Evolutionary conservation across 2,797 vertebrate species (phyloP).

Genomic region (Silurus lanzhouensis): DNA sequence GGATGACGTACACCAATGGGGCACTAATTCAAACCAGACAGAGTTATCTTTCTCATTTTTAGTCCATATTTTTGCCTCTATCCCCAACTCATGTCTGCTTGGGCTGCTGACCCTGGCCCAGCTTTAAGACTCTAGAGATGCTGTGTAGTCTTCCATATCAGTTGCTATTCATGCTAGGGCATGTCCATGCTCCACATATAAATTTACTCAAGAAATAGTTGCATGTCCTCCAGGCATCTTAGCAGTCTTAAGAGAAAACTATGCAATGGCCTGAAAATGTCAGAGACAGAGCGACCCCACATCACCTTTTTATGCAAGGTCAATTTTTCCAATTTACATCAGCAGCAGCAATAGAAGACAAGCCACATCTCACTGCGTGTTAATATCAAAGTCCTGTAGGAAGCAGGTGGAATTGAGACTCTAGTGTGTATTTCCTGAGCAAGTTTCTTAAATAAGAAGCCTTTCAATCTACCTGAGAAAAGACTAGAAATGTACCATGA

Average conservation of each 20-base stretch:
- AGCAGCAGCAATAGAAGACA: slow-evolving; percentile 60
- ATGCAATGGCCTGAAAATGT: slow-evolving; percentile 56
- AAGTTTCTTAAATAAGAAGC: slow-evolving; percentile 20
- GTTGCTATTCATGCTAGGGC: slow-evolving; percentile 48
- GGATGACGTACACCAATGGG: slow-evolving; percentile 9
- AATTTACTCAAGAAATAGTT: slow-evolving; percentile 84
- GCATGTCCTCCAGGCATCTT: slow-evolving; percentile 68
- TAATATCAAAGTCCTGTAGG: slow-evolving; percentile 58
- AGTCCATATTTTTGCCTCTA: not conserved
- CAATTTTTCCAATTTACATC: slow-evolving; percentile 69
- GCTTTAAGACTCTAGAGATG: slow-evolving; percentile 20
- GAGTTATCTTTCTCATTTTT: slow-evolving; percentile 15
- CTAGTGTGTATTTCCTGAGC: slow-evolving; percentile 31
- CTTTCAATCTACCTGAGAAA: not conserved
- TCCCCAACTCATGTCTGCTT: not conserved
- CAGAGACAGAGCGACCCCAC: slow-evolving; percentile 61
- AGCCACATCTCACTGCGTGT: slow-evolving; percentile 66
- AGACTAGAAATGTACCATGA: not conserved
- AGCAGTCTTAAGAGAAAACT: slow-evolving; percentile 47
- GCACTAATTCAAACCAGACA: not conserved
- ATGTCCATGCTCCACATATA: slow-evolving; percentile 78
- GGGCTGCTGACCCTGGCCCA: slow-evolving; percentile 13
- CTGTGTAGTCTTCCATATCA: slow-evolving; percentile 25
- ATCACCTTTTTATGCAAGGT: slow-evolving; percentile 72
- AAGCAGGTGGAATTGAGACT: slow-evolving; percentile 23